Conservation (phyloP, 2,888 invertebrate genomes). For the Rhamnusium bicolor region DNA sequence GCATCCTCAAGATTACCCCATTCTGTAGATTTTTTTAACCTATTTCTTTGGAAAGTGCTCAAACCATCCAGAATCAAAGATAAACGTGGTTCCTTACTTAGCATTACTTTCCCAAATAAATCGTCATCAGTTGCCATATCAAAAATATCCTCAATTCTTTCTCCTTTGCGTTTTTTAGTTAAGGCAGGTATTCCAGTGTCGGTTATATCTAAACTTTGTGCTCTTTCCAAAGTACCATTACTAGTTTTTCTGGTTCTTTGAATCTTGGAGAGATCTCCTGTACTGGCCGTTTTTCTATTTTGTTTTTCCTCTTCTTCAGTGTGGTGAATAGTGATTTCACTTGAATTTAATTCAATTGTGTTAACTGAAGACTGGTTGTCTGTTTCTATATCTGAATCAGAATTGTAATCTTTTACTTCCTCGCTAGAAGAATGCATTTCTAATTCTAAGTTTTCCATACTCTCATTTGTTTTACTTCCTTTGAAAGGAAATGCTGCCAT, state of each 20-base stretch:
- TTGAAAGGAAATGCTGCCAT: slow-evolving; percentile 70
- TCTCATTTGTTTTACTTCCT: slow-evolving; percentile 56
- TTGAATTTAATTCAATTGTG: slow-evolving; percentile 82
- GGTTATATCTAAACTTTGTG: slow-evolving; percentile 86
- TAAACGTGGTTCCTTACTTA: slow-evolving; percentile 75
- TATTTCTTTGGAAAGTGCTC: slow-evolving; percentile 79
- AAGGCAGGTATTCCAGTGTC: slow-evolving; percentile 65
- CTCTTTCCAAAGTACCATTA: slow-evolving; percentile 80
- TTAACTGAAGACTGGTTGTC: slow-evolving; percentile 72
- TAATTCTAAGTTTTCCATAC: slow-evolving; percentile 64
- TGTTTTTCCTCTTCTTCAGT: slow-evolving; percentile 78
- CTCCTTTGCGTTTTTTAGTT: slow-evolving; percentile 40
- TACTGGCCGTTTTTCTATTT: slow-evolving; percentile 82
- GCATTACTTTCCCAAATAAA: slow-evolving; percentile 70
- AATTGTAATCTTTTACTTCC: slow-evolving; percentile 67
- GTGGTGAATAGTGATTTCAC: slow-evolving; percentile 84
- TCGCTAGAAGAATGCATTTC: slow-evolving; percentile 58
- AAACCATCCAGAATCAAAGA: slow-evolving; percentile 78
- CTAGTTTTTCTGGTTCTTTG: slow-evolving; percentile 68
- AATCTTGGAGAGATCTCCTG: slow-evolving; percentile 85
- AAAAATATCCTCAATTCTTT: slow-evolving; percentile 60
- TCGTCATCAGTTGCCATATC: slow-evolving; percentile 70
- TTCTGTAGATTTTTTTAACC: slow-evolving; percentile 82
- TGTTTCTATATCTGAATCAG: slow-evolving; percentile 73
- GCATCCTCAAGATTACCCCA: slow-evolving; percentile 86